Evolutionary conservation across 1,140 invertebrate species (phyloP), one percentile per base, ranked within the genome.

Genomic region (Ips typographus): DNA sequence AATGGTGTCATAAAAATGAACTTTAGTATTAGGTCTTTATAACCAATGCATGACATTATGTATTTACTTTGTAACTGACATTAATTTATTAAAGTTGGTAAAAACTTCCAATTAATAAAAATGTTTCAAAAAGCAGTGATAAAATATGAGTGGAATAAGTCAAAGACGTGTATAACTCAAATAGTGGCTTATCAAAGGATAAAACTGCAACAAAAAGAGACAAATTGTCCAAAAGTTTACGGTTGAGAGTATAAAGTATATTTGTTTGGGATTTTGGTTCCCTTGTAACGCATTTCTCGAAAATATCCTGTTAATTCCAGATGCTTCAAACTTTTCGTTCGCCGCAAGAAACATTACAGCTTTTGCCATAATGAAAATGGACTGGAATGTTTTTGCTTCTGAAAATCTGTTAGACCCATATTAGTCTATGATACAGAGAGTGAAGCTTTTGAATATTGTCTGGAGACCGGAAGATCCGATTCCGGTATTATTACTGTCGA

Each of bases 301-400:
- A 40, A 64, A 64, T 64, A 64, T 53, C 61, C 61, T 64, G 44
- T 53, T 64, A 64, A 64, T 64, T 64, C 61, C 61, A 64, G 37
- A 53, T 53, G 41, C 61, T 37, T 39, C 47, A 39, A 64, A 62
- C 61, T 64, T 64, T 64, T 53, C 61, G 61, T 43, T 51, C 5
- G 36, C 51, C 44, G 38, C 44, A 39, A 62, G 36, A 47, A 47
- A 62, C 59, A 62, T 49, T 47, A 49, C 0, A 4, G 40, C 52
- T 37, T 55, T 55, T 58, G 40, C 40, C 2, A 62, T 44, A 40
- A 62, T 47, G 59, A 49, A 62, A 47, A 62, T 62, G 59, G 57
- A 59, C 53, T 3, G 44, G 3, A 49, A 7, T 40, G 53, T 56
- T 56, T 56, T 56, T 56, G 53, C 6, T 37, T 49, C 6, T 49